Evolutionary conservation across 2,113 vertebrate species (phyloP), one percentile per base, ranked within the genome.

Genomic region (Saccopteryx leptura): DNA sequence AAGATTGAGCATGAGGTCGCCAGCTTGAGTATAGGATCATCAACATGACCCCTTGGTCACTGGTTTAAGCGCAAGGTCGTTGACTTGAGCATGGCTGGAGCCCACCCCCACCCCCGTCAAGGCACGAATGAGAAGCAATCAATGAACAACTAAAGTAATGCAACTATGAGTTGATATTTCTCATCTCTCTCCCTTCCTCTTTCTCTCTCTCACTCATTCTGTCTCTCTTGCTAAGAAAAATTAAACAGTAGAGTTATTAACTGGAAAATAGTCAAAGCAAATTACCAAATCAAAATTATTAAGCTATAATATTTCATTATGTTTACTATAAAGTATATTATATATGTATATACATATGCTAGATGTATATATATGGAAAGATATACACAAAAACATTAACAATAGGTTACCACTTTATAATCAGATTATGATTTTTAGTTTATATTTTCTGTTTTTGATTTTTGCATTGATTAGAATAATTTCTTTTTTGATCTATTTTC

Each of bases 371-470:
- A 26, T 56, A 28, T 46, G 31, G 21, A 66, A 56, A 17, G 13
- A 31, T 72, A 31, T 48, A 74, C 12, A 48, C 26, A 84, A 48
- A 58, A 74, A 74, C 74, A 48, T 48, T 60, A 48, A 48, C 69
- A 60, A 60, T 74, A 48, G 4, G 8, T 76, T 75, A 88, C 39
- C 58, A 88, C 19, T 88, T 61, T 52, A 54, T 39, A 87, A 75
- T 28, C 26, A 63, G 46, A 69, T 90, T 80, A 80, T 58, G 24
- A 46, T 28, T 88, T 75, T 75, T 60, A 75, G 12, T 88, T 88
- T 88, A 76, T 23, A 63, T 75, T 76, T 76, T 88, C 26, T 88
- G 58, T 6, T 75, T 88, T 63, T 75, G 17, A 90, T 66, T 78
- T 78, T n/a, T 66, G 15, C 48, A 66, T 12, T 63, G 58, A 76